Percentiles rank a stretch among this genome's conserved stretches.
Evolutionary conservation across 2,797 vertebrate species (phyloP).

Genomic region (Enteromius viviparus): DNA sequence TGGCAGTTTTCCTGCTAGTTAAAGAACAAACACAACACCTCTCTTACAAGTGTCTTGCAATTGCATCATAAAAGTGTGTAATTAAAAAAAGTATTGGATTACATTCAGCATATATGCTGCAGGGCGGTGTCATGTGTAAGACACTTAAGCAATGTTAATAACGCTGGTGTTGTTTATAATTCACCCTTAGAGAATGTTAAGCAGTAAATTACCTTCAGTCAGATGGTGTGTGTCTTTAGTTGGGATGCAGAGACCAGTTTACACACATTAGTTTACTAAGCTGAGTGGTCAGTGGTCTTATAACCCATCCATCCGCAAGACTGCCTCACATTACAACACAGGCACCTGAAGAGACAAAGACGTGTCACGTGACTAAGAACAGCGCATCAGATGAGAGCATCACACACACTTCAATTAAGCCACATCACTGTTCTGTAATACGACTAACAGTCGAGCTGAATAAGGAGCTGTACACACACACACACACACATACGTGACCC

Average conservation of each 20-base stretch:
- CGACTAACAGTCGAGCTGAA: not conserved
- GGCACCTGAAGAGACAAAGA: constrained; percentile 48
- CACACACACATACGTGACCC: not conserved
- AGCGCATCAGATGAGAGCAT: not conserved
- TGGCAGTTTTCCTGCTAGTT: not conserved
- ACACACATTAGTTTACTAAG: constrained; percentile 59
- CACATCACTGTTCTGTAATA: not conserved
- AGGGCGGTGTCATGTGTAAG: not conserved
- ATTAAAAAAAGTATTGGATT: not conserved
- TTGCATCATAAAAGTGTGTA: not conserved
- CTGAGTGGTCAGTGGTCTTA: constrained; percentile 33
- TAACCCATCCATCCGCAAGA: not conserved
- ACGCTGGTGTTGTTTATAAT: not conserved
- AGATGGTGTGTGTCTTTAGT: constrained; percentile 58
- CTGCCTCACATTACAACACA: constrained; percentile 43
- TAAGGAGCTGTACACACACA: constrained; percentile 1
- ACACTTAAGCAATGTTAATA: not conserved
- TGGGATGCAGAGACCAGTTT: constrained; percentile 60
- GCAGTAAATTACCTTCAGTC: constrained; percentile 61
- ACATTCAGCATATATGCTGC: not conserved
- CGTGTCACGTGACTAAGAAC: constrained; percentile 34
- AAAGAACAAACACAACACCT: not conserved
- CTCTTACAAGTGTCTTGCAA: not conserved
- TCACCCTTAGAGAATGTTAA: not conserved
- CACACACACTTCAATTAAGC: not conserved